These are phyloP conservation scores for Drosophila subquinaria DNA, from an alignment of 2,888 invertebrate species.

Conservation along the genomic window DNA sequence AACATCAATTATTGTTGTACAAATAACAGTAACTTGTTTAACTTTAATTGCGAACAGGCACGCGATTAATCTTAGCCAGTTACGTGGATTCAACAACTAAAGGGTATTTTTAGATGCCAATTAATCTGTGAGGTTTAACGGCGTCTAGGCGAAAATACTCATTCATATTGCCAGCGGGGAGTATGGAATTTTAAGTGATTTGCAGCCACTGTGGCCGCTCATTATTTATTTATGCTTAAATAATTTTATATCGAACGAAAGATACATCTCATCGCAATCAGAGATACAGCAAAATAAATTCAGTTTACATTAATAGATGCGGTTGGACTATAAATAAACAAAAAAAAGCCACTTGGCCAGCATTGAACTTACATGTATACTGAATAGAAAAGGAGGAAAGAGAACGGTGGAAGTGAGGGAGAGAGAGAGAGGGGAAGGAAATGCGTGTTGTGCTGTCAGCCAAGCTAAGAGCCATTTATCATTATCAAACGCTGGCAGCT, in stretches of 20 bases:
- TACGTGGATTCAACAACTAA: slow-evolving; percentile 9
- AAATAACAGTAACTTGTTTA: slow-evolving; percentile 36
- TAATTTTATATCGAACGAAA: slow-evolving; percentile 4
- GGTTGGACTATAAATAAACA: slow-evolving; percentile 59
- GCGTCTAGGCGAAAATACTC: slow-evolving; percentile 19
- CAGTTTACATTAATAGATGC: slow-evolving; percentile 52
- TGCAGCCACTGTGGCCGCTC: slow-evolving; percentile 51
- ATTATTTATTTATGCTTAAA: slow-evolving; percentile 64
- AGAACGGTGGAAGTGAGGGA: not conserved
- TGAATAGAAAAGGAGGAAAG: too few species aligned
- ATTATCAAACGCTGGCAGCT: slow-evolving; percentile 69
- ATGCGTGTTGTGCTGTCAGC: slow-evolving; percentile 25
- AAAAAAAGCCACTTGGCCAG: slow-evolving; percentile 47
- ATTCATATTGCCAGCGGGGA: slow-evolving; percentile 36
- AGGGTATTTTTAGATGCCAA: slow-evolving; percentile 63
- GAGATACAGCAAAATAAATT: slow-evolving; percentile 46
- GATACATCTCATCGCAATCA: slow-evolving; percentile 24
- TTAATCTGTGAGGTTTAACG: slow-evolving; percentile 54
- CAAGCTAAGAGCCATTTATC: slow-evolving; percentile 63
- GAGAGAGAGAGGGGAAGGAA: not conserved
- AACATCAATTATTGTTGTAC: slow-evolving; percentile 17
- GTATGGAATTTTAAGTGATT: slow-evolving; percentile 76
- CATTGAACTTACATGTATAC: slow-evolving; percentile 60
- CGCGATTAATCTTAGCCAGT: slow-evolving; percentile 58
- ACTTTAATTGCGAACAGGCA: slow-evolving; percentile 63